Evolutionary conservation across 2,888 invertebrate genomes (phyloP).

Genomic region (Diarsia dahlii): DNA sequence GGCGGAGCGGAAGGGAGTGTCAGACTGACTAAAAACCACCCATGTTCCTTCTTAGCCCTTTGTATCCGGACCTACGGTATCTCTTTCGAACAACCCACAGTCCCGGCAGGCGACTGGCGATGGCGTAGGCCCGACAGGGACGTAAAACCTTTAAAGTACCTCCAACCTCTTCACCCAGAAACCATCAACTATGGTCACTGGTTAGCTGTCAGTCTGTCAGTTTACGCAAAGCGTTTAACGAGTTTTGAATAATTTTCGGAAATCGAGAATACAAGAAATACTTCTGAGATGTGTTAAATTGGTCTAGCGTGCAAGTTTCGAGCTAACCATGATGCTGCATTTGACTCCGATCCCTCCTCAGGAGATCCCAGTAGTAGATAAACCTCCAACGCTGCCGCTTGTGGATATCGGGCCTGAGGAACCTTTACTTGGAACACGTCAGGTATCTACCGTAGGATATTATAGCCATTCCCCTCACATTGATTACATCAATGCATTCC

Average conservation of each 20-base stretch:
- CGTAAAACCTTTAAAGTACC: background rate
- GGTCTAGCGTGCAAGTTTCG: background rate
- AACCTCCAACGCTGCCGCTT: constrained; percentile 20
- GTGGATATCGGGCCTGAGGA: constrained; percentile 46
- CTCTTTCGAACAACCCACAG: no score
- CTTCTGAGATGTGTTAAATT: constrained; percentile 20
- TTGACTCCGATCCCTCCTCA: constrained; percentile 71
- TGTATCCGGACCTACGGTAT: no score
- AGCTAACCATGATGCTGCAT: constrained; percentile 61
- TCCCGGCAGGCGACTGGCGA: no score
- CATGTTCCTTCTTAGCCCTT: no score
- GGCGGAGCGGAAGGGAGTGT: no score
- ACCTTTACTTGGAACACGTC: constrained; percentile 3
- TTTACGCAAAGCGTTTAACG: constrained; percentile 13
- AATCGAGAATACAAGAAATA: background rate
- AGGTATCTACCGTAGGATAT: constrained; percentile 8
- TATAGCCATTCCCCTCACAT: background rate
- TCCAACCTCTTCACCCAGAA: background rate
- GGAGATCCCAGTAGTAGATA: constrained; percentile 61
- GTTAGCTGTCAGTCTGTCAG: constrained; percentile 8
- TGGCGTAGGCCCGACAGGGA: no score
- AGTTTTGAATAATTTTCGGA: background rate
- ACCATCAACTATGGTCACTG: background rate
- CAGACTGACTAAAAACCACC: no score
- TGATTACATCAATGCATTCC: no score